These are phyloP conservation scores for Pyrocephalus nanus DNA, from an alignment of 2,797 vertebrate genomes.

Conservation along the genomic window DNA sequence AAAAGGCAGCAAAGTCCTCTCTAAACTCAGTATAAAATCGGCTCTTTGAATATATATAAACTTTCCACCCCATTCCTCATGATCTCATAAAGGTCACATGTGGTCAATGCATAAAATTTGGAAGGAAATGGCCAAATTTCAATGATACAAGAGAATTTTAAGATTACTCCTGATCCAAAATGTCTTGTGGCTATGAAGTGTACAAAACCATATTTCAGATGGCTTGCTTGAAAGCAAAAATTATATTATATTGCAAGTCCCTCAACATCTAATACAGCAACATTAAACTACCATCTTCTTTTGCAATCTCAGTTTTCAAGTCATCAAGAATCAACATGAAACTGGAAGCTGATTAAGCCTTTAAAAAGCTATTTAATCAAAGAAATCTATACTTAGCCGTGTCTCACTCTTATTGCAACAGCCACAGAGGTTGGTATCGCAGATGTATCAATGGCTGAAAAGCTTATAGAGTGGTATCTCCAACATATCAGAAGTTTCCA, in stretches of 20 bases:
- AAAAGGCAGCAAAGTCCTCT: neutral
- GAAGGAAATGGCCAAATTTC: neutral
- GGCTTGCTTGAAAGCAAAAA: neutral
- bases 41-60: neutral
- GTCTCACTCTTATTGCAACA: neutral
- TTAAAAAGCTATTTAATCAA: neutral
- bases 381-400: neutral
- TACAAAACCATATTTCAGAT: neutral
- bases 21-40: neutral
- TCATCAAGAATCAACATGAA: neutral
- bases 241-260: neutral
- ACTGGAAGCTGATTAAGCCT: neutral
- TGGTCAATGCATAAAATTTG: neutral
- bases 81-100: neutral
- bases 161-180: neutral
- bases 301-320: neutral
- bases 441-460: neutral
- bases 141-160: neutral
- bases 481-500: neutral
- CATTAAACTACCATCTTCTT: neutral
- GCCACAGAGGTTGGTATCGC: neutral
- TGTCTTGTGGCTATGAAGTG: neutral
- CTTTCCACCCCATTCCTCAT: neutral
- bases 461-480: neutral
- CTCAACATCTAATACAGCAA: neutral